Percentiles rank a stretch among this genome's conserved stretches.
Evolutionary conservation across 2,113 vertebrate genomes (phyloP).

Genomic region (Bubalus kerabau): DNA sequence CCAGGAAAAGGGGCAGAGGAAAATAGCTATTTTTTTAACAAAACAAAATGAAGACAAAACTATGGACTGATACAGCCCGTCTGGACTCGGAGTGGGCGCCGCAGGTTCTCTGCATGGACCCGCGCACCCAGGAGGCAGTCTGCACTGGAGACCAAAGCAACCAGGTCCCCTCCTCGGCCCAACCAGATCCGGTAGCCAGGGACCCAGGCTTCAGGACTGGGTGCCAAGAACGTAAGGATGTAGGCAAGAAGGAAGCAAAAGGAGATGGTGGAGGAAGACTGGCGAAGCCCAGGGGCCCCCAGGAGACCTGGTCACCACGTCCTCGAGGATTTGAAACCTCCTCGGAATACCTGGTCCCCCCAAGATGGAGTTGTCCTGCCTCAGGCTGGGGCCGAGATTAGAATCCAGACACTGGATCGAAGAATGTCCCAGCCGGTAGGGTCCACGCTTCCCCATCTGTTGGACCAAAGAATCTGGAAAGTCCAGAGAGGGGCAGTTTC

Average conservation of each 20-base stretch:
- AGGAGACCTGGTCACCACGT: rapidly evolving
- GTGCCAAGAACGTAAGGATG: neutral
- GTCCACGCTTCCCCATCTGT: neutral
- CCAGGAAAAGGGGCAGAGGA: conserved; percentile 38
- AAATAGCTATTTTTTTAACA: conserved; percentile 79
- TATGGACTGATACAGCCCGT: conserved; percentile 75
- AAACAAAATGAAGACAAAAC: conserved; percentile 69
- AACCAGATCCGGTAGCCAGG: neutral
- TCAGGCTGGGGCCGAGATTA: neutral
- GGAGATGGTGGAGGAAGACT: neutral
- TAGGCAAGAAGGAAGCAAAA: neutral
- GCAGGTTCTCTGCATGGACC: conserved; percentile 42
- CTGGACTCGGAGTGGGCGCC: conserved; percentile 74
- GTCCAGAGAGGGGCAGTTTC: neutral
- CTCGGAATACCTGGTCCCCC: neutral
- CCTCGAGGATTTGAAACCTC: neutral
- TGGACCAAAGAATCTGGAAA: neutral
- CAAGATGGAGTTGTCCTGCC: neutral
- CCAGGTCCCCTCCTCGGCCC: neutral
- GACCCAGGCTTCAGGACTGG: neutral
- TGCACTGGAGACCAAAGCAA: conserved; percentile 54
- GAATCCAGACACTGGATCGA: neutral
- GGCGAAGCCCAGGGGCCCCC: neutral
- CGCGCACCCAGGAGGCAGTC: neutral
- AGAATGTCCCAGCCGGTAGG: neutral